Base-by-base conservation (phyloP, 1,140 invertebrate species). In the Drosophila biarmipes region DNA sequence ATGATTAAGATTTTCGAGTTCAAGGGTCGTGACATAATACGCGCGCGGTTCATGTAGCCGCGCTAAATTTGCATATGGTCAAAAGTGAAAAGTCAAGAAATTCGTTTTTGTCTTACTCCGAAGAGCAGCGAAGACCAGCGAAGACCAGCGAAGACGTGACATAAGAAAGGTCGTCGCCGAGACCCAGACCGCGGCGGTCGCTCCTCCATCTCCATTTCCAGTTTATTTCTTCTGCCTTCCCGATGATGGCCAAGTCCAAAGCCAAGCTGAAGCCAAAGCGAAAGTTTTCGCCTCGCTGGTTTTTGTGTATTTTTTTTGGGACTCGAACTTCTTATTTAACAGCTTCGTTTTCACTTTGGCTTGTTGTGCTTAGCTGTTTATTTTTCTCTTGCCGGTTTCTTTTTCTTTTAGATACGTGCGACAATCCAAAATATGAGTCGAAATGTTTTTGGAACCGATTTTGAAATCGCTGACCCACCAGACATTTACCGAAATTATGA, bases 181-280 rank as follows among this genome's bases (percentile, higher is more conserved):
- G 46, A 63, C 56, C 62, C 19, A 67, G 66, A 69, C 63, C 63
- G 42, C 43, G 45, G 17, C 34, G 46, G 29, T 57, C 40, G 34
- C 43, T 78, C 73, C 56, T 69, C 17, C 48, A 69, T 63, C 59
- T 73, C 62, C 57, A 78, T 62, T 79, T 68, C 43, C 61, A 73
- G 75, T 64, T 59, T 75, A 31, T 43, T 51, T 81, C 62, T 45
- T 62, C 24, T 53, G 29, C 27, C 37, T 54, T 31, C 42, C 38
- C 38, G 52, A 38, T 64, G 71, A 79, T 84, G 80, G 80, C 80
- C 80, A 84, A 84, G 80, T 76, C 80, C 80, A 84, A 84, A 84
- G 80, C 79, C 40, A 40, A 15, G 29, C 10, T 31, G 10, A 31
- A 31, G 38, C n/a, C 79, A 74, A 78, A 82, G 80, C 80, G 80